These are phyloP conservation scores for Caenorhabditis briggsae DNA, from an alignment of 1,140 invertebrate species.

Conservation along the genomic window DNA sequence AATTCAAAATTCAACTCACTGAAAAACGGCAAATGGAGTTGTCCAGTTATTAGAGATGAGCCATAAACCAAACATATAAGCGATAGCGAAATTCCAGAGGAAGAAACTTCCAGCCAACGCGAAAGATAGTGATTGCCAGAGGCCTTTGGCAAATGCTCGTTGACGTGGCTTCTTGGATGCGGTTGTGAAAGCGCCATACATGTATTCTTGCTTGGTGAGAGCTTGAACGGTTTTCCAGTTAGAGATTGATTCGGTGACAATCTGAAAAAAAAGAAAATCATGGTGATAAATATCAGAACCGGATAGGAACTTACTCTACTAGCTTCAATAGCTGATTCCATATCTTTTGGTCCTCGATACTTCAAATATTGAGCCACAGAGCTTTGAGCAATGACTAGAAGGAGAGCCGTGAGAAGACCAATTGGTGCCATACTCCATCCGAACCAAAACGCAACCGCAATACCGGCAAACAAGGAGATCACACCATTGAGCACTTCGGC, in stretches of 20 bases:
- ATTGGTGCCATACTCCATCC: conserved; percentile 79
- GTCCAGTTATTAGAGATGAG: conserved; percentile 66
- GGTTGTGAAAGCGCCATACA: conserved; percentile 65
- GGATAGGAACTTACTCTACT: conserved; percentile 62
- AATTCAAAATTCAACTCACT: conserved; percentile 62
- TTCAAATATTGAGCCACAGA: conserved; percentile 72
- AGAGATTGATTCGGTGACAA: conserved; percentile 72
- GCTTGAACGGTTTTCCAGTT: conserved; percentile 75
- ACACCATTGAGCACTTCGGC: conserved; percentile 79
- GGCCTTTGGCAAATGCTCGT: conserved; percentile 68
- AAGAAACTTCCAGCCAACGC: conserved; percentile 69
- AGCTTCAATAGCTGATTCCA: conserved; percentile 67
- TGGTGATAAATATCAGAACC: neutral
- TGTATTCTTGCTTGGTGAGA: conserved; percentile 66
- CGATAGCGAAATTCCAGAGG: conserved; percentile 71
- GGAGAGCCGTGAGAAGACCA: conserved; percentile 67
- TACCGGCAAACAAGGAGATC: conserved; percentile 78
- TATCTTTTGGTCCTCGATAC: conserved; percentile 70
- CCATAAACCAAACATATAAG: conserved; percentile 72
- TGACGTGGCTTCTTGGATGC: conserved; percentile 65
- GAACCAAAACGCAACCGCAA: conserved; percentile 78
- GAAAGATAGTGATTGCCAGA: conserved; percentile 72
- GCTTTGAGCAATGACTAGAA: conserved; percentile 64
- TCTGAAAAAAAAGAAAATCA: conserved; percentile 6
- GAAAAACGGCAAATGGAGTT: conserved; percentile 75